Conservation (phyloP, 2,113 vertebrate genomes). For the Rhodinocichla rosea region DNA sequence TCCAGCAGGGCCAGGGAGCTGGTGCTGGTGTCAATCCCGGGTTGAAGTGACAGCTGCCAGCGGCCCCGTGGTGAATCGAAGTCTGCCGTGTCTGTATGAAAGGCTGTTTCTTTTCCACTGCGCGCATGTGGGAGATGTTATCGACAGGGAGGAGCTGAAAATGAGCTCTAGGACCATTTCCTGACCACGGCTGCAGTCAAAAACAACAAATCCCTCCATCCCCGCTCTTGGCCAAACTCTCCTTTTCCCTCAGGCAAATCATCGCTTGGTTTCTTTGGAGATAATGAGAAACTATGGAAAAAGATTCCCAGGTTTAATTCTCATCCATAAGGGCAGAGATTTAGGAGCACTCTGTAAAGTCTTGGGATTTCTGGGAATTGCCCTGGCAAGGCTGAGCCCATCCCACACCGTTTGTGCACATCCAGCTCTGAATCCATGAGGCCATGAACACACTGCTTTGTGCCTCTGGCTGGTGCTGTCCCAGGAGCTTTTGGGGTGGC, state of each 20-base stretch:
- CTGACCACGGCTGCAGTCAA: background rate
- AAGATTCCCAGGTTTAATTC: background rate
- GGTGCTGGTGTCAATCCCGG: background rate
- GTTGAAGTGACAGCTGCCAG: background rate
- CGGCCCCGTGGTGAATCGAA: background rate
- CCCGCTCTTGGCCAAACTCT: background rate
- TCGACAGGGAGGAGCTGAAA: slow-evolving; percentile 40
- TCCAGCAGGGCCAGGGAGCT: rapidly evolving
- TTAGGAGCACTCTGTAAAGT: background rate
- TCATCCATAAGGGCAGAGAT: background rate
- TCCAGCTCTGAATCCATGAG: background rate
- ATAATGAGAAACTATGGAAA: background rate
- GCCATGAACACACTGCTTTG: rapidly evolving
- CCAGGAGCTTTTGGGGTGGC: background rate
- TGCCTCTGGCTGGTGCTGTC: background rate
- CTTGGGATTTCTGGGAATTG: background rate
- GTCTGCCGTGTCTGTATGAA: background rate
- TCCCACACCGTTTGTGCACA: rapidly evolving
- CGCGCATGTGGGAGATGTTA: slow-evolving; percentile 17
- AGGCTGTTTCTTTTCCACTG: slow-evolving; percentile 12
- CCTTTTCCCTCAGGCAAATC: background rate
- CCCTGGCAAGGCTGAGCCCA: background rate
- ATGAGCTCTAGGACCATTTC: slow-evolving; percentile 1
- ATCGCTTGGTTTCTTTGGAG: background rate
- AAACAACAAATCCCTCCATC: slow-evolving; percentile 14